Percentiles rank a stretch among this genome's conserved stretches.
phyloP scores from a whole-genome alignment of 2,888 invertebrate species.

The Prosopocoilus inquinatus region DNA sequence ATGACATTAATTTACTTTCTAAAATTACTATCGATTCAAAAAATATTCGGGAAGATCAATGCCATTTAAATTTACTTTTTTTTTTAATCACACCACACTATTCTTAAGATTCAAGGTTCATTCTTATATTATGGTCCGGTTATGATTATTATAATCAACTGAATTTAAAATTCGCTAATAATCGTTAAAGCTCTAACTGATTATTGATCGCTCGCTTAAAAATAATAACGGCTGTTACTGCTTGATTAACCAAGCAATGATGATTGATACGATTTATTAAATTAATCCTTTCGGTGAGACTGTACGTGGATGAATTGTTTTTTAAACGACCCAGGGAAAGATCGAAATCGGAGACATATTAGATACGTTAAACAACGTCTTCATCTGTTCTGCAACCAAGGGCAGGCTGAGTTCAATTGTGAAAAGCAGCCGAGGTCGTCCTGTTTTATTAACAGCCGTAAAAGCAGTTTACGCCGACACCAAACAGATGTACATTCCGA shows the following conservation, averaged over 20 bases:
- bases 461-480: conserved; percentile 53
- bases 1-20: too few relatives aligned
- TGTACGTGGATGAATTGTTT: conserved; percentile 7
- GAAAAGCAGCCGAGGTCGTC: conserved; percentile 50
- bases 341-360: conserved; percentile 62
- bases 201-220: neutral
- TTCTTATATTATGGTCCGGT: too few relatives aligned
- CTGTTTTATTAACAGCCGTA: conserved; percentile 53
- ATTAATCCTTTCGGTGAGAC: too few relatives aligned
- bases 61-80: too few relatives aligned
- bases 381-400: conserved; percentile 50
- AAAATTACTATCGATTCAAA: too few relatives aligned
- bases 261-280: too few relatives aligned
- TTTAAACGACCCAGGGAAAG: conserved; percentile 56
- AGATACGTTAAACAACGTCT: conserved; percentile 61
- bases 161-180: too few relatives aligned
- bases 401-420: conserved; percentile 54
- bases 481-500: conserved; percentile 51
- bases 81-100: too few relatives aligned
- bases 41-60: too few relatives aligned
- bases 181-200: neutral
- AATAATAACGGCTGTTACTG: too few relatives aligned
- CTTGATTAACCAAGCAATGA: neutral
- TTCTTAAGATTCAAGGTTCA: too few relatives aligned
- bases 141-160: neutral